Conservation (phyloP, 2,888 invertebrate genomes). For the Hofmannophila pseudospretella region DNA sequence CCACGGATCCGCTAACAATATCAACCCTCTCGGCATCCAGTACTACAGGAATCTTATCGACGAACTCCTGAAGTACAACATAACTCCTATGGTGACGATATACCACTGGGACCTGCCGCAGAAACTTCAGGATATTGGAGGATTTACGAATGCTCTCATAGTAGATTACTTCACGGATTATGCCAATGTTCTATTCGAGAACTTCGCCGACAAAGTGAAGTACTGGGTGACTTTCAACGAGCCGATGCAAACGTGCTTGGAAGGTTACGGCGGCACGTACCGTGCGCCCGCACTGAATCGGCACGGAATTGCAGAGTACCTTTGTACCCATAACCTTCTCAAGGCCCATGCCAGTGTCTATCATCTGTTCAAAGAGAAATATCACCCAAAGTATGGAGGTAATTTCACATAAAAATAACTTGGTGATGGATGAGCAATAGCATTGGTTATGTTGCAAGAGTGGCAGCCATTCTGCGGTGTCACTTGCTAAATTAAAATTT, state of each 20-base stretch:
- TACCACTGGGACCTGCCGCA: conserved; percentile 86
- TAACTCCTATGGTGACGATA: conserved; percentile 84
- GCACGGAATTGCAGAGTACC: conserved; percentile 81
- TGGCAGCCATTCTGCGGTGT: too few relatives aligned
- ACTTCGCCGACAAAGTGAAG: conserved; percentile 81
- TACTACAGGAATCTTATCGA: conserved; percentile 88
- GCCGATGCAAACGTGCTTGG: conserved; percentile 78
- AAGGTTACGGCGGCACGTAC: conserved; percentile 77
- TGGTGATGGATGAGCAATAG: too few relatives aligned
- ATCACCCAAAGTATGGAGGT: conserved; percentile 76
- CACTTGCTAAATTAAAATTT: too few relatives aligned
- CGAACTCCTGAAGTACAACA: conserved; percentile 80
- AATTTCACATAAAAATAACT: too few relatives aligned
- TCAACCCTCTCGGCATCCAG: conserved; percentile 83
- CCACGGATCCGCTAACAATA: conserved; percentile 79
- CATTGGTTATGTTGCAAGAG: too few relatives aligned
- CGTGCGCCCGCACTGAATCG: conserved; percentile 79
- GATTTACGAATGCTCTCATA: conserved; percentile 82
- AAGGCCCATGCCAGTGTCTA: conserved; percentile 86
- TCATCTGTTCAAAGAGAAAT: conserved; percentile 79
- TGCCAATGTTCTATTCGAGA: conserved; percentile 78
- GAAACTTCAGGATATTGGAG: conserved; percentile 80
- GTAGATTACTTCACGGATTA: conserved; percentile 81
- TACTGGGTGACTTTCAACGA: conserved; percentile 89
- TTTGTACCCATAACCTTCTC: conserved; percentile 84